Base-by-base conservation (phyloP, 2,797 vertebrate species). In the Aulostomus chinensis region DNA sequence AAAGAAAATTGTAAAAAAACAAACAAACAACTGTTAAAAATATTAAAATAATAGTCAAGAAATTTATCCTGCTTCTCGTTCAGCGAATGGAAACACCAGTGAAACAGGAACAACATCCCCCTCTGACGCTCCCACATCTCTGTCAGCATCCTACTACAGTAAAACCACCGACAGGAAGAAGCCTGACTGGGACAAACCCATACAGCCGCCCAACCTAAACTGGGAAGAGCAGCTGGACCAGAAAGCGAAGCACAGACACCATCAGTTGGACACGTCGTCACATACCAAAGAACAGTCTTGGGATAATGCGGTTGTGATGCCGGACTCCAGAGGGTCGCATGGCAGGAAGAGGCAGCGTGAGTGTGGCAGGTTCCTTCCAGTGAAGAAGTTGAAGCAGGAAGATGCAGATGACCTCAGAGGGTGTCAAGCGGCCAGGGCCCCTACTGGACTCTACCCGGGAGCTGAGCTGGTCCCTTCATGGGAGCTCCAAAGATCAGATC, bases 301-400 rank as follows among this genome's bases (percentile, higher is more conserved):
- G 59, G 53, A 47, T 53, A 50, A 0, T 43, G 41, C 36, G 1
- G 31, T 3, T 16, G 34, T 21, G 16, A 54, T 39, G 22, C 33
- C 54, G 7, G 63, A 72, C 30, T 37, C 9, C 35, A 43, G 43
- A 15, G 18, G 49, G 15, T 71, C 61, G 11, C 46, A 39, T 1
- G 45, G 33, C 57, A 75, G 78, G 46, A 88, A 84, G 36, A 63
- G 71, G 38, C 45, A 22, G 38, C 49, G 37, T 0, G 65, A 80
- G 29, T 13, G 38, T 2, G 52, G 78, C 29, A 16, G 47, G 17
- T 40, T 63, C 12, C 3, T 49, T 4, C 41, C 58, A 29, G 48
- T 55, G 4, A 89, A 85, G 66, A 84, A 62, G 42, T 7, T 43
- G 15, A 86, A 75, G 70, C 61, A 54, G 41, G 75, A 76, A 30